These are phyloP conservation scores for Cheilosia urbana DNA, from an alignment of 2,888 invertebrate species.

Conservation along the genomic window DNA sequence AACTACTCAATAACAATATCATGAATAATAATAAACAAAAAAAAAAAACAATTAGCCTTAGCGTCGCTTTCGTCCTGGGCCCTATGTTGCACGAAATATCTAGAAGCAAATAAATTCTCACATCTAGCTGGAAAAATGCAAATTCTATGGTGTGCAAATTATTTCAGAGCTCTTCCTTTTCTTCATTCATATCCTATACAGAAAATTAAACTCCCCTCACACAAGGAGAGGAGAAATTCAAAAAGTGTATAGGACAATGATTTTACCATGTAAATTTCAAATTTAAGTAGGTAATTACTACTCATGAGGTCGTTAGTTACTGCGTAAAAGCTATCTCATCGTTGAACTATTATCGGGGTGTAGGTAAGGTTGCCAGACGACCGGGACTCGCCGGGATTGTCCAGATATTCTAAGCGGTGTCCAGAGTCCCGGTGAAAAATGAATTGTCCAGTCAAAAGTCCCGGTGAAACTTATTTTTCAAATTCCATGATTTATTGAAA, in stretches of 20 bases:
- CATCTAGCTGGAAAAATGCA: constrained; percentile 38
- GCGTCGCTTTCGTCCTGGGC: constrained; percentile 1
- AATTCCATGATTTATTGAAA: too few relatives aligned
- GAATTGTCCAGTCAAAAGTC: too few relatives aligned
- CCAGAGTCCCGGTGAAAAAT: too few relatives aligned
- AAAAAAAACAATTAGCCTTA: constrained; percentile 39
- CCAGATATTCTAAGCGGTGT: too few relatives aligned
- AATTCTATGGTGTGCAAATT: constrained; percentile 62
- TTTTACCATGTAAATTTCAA: constrained; percentile 35
- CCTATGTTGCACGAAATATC: constrained; percentile 13
- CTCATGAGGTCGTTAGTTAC: constrained; percentile 44
- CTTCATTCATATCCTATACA: too few relatives aligned
- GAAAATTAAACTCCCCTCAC: background rate
- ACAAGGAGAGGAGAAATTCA: background rate
- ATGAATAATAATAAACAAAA: background rate
- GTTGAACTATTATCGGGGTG: constrained; percentile 17
- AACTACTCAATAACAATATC: constrained; percentile 1
- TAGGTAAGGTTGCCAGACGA: too few relatives aligned
- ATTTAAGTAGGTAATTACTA: constrained; percentile 63
- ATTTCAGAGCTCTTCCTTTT: constrained; percentile 22
- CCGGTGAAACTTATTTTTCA: too few relatives aligned
- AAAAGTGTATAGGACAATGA: constrained; percentile 7
- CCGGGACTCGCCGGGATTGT: too few relatives aligned
- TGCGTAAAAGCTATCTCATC: constrained; percentile 26
- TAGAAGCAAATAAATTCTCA: constrained; percentile 23